phyloP scores from a whole-genome alignment of 2,888 invertebrate genomes.

The Cremastinae sp. region DNA sequence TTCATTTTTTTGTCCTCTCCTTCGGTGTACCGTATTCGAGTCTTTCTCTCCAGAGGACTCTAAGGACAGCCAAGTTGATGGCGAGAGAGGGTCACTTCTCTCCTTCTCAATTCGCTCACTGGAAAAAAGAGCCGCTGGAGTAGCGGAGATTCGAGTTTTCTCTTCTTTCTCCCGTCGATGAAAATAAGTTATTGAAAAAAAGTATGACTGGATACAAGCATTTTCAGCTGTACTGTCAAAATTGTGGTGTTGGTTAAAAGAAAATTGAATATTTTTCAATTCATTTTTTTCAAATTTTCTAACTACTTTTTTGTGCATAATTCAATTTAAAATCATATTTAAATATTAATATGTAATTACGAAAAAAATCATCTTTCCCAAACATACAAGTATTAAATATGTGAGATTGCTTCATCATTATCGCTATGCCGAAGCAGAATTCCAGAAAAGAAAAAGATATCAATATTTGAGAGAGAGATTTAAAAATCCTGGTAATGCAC shows the following conservation, averaged over 20 bases:
- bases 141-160: not conserved
- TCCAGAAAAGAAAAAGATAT: not conserved
- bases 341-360: too few species aligned
- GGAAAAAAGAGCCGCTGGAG: conserved; percentile 2
- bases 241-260: too few species aligned
- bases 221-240: too few species aligned
- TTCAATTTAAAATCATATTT: too few species aligned
- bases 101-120: conserved; percentile 31
- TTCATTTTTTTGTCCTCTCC: conserved; percentile 64
- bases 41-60: conserved; percentile 63
- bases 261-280: too few species aligned
- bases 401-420: too few species aligned
- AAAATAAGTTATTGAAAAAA: not conserved
- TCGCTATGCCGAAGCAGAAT: too few species aligned
- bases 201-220: too few species aligned
- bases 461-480: conserved; percentile 18
- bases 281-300: too few species aligned
- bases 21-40: conserved; percentile 30
- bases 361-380: too few species aligned
- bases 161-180: not conserved
- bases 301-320: too few species aligned
- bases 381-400: too few species aligned
- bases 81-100: conserved; percentile 46
- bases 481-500: conserved; percentile 31
- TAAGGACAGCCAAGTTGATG: conserved; percentile 59